A percentile compares a stretch with the other conserved stretches of the same genome.
Conservation (phyloP, 2,888 invertebrate species). For the Neoitamus cyanurus region DNA sequence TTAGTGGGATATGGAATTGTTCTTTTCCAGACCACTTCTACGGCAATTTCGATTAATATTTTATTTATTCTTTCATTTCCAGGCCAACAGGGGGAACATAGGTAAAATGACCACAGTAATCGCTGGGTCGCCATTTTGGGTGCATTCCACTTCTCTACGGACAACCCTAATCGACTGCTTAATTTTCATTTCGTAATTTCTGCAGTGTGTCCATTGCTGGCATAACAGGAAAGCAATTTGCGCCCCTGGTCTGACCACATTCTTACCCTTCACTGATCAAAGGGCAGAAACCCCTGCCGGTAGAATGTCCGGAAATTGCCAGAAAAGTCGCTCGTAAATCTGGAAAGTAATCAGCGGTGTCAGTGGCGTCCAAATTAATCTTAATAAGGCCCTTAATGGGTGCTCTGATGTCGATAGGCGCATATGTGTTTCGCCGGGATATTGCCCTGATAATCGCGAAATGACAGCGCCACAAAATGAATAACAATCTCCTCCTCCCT, state of each 20-base stretch:
- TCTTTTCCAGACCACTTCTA: background rate
- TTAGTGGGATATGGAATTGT: background rate
- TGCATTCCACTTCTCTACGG: too few relatives aligned
- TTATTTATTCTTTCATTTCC: background rate
- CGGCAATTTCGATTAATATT: background rate
- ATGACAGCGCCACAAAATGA: constrained; percentile 14
- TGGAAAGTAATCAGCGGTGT: constrained; percentile 39
- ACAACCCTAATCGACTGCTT: constrained; percentile 11
- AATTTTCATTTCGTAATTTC: constrained; percentile 31
- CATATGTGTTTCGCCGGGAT: background rate
- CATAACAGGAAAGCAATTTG: constrained; percentile 9
- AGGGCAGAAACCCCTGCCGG: background rate
- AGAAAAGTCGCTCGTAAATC: constrained; percentile 29
- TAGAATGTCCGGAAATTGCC: background rate
- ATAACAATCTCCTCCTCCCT: background rate
- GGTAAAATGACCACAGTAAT: background rate
- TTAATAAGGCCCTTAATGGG: constrained; percentile 36
- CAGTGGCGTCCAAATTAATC: constrained; percentile 27
- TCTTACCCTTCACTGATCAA: background rate
- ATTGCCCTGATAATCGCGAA: constrained; percentile 11
- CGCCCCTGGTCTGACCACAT: background rate
- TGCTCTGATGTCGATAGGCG: constrained; percentile 5
- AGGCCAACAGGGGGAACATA: background rate
- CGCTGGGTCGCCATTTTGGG: too few relatives aligned
- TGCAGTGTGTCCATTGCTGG: background rate